Conservation (phyloP, 2,797 vertebrate genomes). For the Lepus townsendii region DNA sequence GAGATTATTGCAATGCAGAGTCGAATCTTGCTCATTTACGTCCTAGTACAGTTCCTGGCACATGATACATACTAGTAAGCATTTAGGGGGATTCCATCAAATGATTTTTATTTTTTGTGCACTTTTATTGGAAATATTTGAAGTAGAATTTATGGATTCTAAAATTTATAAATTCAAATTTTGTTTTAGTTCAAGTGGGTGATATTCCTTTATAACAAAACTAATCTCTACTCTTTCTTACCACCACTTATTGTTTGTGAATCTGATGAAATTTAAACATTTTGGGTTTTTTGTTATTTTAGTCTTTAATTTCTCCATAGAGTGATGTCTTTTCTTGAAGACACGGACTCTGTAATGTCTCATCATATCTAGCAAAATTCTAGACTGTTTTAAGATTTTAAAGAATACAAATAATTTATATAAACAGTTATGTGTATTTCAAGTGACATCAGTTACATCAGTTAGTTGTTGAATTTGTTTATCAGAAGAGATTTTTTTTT, state of each 20-base stretch:
- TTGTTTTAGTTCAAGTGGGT: constrained; percentile 6
- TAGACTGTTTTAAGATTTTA: not conserved
- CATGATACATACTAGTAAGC: not conserved
- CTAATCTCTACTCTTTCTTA: constrained; percentile 11
- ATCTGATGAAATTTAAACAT: constrained; percentile 40
- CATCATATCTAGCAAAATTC: not conserved
- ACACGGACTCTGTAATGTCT: constrained; percentile 9
- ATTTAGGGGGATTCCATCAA: not conserved
- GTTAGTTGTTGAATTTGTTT: constrained; percentile 40
- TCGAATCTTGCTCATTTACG: not conserved
- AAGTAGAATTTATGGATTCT: constrained; percentile 30
- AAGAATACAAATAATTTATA: constrained; percentile 31
- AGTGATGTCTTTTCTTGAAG: constrained; percentile 3
- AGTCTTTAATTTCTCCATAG: constrained; percentile 30
- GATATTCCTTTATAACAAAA: not conserved
- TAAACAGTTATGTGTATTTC: not conserved
- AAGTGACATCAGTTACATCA: not conserved
- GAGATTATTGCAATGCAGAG: not conserved
- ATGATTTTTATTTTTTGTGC: constrained; percentile 2
- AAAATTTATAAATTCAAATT: constrained; percentile 21
- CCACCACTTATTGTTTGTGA: constrained; percentile 14
- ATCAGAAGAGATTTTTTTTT: constrained; percentile 27
- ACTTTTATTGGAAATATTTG: constrained; percentile 57
- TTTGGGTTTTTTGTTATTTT: constrained; percentile 38
- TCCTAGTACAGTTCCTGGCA: not conserved